Base-by-base conservation (phyloP, 2,113 vertebrate genomes). In the Phainopepla nitens region DNA sequence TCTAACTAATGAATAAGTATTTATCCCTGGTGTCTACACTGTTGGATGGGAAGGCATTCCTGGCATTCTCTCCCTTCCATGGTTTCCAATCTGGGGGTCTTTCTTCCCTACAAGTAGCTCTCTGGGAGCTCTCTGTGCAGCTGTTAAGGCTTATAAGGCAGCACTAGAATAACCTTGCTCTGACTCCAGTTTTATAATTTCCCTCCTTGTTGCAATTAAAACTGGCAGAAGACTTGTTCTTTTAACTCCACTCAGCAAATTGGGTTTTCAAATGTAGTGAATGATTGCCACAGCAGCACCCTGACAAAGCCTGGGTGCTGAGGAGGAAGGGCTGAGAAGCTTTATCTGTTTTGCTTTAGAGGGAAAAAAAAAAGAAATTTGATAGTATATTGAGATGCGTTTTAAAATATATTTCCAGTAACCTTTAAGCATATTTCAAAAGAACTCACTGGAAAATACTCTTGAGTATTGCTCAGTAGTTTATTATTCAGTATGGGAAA, bases 111-210 rank as follows among this genome's bases (percentile, higher is more conserved):
- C 84, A 87, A 84, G 87, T 89, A 94, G 54, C 51, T 89, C 58
- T 75, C 61, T 36, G 36, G 70, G 85, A 72, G 49, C 54, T 73
- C 41, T 83, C 77, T 77, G 61, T 64, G 87, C 91, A 95, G 89
- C 91, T 96, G 91, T 88, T 87, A 31, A 61, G 87, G 53, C 81
- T 89, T 93, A 90, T 65, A 61, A 50, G 78, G 75, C 87, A 93
- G 79, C 73, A 25, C 6, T 13, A 72, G 65, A 78, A 65, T 82
- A 91, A 82, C 70, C 51, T 79, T 91, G 65, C 51, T 89, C 10
- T 81, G 45, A 35, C 54, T 82, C 57, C 45, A 45, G 41, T 79
- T 91, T 77, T 57, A 29, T 24, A 4, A 31, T 87, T 87, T 87
- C 86, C 65, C 36, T 70, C 3, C 0, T 49, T 53, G 50, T 69